phyloP scores from a whole-genome alignment of 2,888 invertebrate genomes.

The Antheraea yamamai region DNA sequence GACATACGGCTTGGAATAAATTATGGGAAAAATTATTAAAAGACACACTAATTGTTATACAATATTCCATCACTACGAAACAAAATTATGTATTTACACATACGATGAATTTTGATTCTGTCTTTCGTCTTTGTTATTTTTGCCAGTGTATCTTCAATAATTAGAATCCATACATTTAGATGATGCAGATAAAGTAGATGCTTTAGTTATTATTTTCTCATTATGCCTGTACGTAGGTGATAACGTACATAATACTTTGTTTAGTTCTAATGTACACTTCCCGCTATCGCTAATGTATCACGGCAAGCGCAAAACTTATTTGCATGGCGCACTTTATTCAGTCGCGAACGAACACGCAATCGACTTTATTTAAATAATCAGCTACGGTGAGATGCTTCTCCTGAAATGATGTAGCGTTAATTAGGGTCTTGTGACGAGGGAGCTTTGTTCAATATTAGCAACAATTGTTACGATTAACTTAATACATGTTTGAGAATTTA shows the following conservation, averaged over 20 bases:
- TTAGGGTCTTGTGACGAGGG: constrained; percentile 26
- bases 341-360: constrained; percentile 56
- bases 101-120: too few species aligned
- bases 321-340: constrained; percentile 62
- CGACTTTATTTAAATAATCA: constrained; percentile 61
- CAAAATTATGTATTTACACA: too few species aligned
- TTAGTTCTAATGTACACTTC: not conserved
- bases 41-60: too few species aligned
- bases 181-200: not conserved
- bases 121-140: too few species aligned
- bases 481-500: not conserved
- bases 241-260: not conserved
- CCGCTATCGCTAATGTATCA: constrained; percentile 34
- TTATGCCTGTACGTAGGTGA: too few species aligned
- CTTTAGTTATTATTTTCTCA: not conserved
- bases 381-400: constrained; percentile 43
- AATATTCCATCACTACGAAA: too few species aligned
- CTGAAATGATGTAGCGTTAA: constrained; percentile 38
- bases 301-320: constrained; percentile 37
- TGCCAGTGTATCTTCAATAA: not conserved
- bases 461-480: constrained; percentile 26
- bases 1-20: too few species aligned
- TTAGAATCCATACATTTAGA: not conserved
- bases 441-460: constrained; percentile 16
- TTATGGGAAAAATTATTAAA: too few species aligned